phyloP scores from a whole-genome alignment of 2,797 vertebrate genomes.

The Acanthopagrus latus region DNA sequence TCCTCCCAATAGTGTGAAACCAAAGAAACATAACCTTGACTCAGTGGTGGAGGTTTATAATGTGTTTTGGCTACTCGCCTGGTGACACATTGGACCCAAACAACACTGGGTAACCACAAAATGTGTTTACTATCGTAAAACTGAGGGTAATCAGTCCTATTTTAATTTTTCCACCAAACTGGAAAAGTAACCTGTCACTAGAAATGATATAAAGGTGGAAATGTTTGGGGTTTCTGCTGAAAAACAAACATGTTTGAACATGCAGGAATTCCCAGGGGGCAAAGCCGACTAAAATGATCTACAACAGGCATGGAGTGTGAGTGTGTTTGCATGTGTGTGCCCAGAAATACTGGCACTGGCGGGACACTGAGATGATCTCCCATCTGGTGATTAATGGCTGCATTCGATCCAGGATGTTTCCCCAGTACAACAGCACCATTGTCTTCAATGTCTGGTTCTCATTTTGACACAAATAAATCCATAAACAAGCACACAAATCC shows the following conservation, averaged over 20 bases:
- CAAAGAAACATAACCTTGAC: conserved; percentile 7
- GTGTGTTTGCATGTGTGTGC: neutral
- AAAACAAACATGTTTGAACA: neutral
- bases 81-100: neutral
- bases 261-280: neutral
- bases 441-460: conserved; percentile 61
- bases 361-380: conserved; percentile 18
- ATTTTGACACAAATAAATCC: conserved; percentile 39
- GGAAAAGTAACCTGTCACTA: neutral
- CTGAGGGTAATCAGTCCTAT: neutral
- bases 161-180: neutral
- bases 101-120: conserved; percentile 1
- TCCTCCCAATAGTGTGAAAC: conserved; percentile 6
- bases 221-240: neutral
- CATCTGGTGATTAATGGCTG: conserved; percentile 50
- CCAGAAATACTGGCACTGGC: conserved; percentile 29
- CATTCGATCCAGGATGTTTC: conserved; percentile 38
- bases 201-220: neutral
- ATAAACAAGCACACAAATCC: conserved; percentile 29
- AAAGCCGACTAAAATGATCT: conserved; percentile 25
- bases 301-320: conserved; percentile 3
- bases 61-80: neutral
- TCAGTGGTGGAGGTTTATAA: conserved; percentile 3
- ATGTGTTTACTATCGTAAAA: neutral
- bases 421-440: conserved; percentile 63